Evolutionary conservation across 2,797 vertebrate genomes (phyloP), one percentile per base, ranked within the genome.

Genomic region (Mionectes olivaceus): DNA sequence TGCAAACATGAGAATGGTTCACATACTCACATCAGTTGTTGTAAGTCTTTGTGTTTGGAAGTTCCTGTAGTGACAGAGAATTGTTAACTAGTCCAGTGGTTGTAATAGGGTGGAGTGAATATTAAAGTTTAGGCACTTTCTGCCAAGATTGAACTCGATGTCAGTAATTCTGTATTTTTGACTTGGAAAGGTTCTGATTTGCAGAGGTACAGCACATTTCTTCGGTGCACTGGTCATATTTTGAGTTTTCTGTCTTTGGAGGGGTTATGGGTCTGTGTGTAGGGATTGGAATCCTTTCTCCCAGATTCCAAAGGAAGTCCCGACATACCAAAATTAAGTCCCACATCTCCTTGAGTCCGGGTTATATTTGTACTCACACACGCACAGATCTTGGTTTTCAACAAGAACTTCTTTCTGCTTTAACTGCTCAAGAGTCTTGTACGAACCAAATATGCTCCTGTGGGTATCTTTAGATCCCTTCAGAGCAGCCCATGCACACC

Each of bases 1-100:
- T 99, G 99, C 99, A 98, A 99, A 99, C 96, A 99, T 99, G 99
- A 99, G 99, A 98, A 99, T 99, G 99, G 99, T 99, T 98, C 99
- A 99, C 97, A 98, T 99, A 96, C 98, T 99, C 96, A 99, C 99
- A 78, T 99, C 99, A 96, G 99, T 99, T 96, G 99, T 99, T 98
- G 99, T 99, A 99, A 98, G 99, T 99, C 93, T 68, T 84, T n/a
- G 1, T 83, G 16, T 74, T 79, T 87, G 64, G 10, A 60, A 61
- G 25, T 91, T 90, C 59, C 44, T 77, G 0, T 46, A 44, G 50
- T n/a, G 65, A 67, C 59, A 67, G 10, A 13, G 55, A 70, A 39
- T 73, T 70, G 22, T 63, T 89, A 86, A 68, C 15, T 46, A 28
- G 52, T 41, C 64, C 32, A 9, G 19, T 88, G 69, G 65, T 44